phyloP scores from a whole-genome alignment of 1,140 invertebrate genomes.

The Augochlora pura region DNA sequence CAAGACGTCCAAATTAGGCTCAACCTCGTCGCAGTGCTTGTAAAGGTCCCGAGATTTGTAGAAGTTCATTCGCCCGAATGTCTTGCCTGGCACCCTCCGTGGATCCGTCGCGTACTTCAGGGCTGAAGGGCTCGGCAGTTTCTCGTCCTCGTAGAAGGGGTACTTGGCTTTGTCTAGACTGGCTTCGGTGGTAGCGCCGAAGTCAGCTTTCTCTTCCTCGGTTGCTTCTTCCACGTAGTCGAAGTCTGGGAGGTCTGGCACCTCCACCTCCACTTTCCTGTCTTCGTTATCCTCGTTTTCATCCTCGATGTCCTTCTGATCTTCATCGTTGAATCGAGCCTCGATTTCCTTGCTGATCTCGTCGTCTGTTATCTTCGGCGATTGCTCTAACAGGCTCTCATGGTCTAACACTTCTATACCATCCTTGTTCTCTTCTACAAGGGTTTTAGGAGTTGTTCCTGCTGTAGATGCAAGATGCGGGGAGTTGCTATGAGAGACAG shows the following conservation, averaged over 20 bases:
- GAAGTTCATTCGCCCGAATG: conserved; percentile 80
- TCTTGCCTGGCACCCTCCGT: conserved; percentile 76
- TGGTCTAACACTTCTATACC: no score
- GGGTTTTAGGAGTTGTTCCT: neutral
- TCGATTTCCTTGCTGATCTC: conserved; percentile 71
- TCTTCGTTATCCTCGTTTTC: conserved; percentile 36
- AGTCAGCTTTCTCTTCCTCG: conserved; percentile 46
- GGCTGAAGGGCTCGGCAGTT: conserved; percentile 68
- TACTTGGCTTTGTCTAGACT: conserved; percentile 75
- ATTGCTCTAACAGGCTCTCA: conserved; percentile 58
- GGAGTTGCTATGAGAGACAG: neutral
- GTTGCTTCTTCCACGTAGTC: conserved; percentile 61
- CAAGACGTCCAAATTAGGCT: conserved; percentile 71
- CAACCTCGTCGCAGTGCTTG: conserved; percentile 76
- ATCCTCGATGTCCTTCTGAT: conserved; percentile 37
- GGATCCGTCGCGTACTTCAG: conserved; percentile 79
- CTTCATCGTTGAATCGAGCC: conserved; percentile 60
- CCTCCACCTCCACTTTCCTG: conserved; percentile 63
- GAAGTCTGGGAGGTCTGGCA: conserved; percentile 72
- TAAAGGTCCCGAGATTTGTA: conserved; percentile 78
- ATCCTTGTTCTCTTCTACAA: neutral
- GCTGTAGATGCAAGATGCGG: neutral
- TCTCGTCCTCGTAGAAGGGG: conserved; percentile 75
- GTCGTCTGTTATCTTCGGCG: conserved; percentile 58
- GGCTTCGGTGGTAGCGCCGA: conserved; percentile 31